Conservation (phyloP, 2,888 invertebrate species). For the Latrodectus hesperus region DNA sequence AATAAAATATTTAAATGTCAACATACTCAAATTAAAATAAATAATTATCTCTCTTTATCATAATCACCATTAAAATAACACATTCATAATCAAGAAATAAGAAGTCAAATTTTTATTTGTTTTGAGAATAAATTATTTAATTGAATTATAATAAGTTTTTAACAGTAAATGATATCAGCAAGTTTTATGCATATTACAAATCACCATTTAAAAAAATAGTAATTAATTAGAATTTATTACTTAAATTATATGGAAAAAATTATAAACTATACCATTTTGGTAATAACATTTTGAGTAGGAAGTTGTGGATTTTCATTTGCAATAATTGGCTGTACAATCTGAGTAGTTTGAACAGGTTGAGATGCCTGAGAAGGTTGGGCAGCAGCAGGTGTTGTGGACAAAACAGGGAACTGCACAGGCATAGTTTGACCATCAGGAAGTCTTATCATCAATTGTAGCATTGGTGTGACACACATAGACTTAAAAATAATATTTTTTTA, state of each 20-base stretch:
- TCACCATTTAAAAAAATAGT: no score
- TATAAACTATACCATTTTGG: conserved; percentile 38
- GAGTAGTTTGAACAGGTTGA: conserved; percentile 9
- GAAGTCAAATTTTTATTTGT: no score
- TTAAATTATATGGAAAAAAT: background rate
- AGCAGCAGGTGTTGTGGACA: conserved; percentile 72
- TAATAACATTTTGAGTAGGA: conserved; percentile 6
- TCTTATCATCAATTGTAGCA: conserved; percentile 77
- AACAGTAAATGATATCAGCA: no score
- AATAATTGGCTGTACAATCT: background rate
- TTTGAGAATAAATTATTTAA: no score
- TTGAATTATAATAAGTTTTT: no score
- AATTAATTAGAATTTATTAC: no score
- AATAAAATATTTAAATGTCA: no score
- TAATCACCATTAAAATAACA: no score
- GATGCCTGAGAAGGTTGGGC: conserved; percentile 2
- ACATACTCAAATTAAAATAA: no score
- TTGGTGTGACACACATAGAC: conserved; percentile 72
- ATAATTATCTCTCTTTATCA: no score
- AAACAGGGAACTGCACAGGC: conserved; percentile 76
- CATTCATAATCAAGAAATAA: no score
- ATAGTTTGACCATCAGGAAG: conserved; percentile 78
- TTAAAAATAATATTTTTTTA: conserved; percentile 12
- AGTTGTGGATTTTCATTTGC: background rate
- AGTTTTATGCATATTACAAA: no score